phyloP scores from a whole-genome alignment of 2,797 vertebrate species.

The Rhabdophis nuchalis region DNA sequence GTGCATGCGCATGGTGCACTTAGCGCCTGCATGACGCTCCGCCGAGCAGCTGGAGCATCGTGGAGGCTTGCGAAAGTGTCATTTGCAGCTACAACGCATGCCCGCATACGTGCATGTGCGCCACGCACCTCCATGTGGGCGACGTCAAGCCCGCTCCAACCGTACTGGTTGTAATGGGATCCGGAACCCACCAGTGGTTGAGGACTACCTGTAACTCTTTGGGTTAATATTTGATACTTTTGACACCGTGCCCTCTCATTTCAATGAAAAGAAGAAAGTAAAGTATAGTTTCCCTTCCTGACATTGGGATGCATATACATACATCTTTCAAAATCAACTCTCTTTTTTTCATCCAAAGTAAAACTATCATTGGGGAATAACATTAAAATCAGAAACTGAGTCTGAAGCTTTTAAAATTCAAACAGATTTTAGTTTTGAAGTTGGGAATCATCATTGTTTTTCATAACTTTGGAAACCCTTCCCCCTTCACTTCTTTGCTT shows the following conservation, averaged over 20 bases:
- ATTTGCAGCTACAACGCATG: too few relatives aligned
- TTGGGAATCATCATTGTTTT: background rate
- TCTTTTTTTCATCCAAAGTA: background rate
- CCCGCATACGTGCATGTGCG: too few relatives aligned
- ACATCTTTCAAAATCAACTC: background rate
- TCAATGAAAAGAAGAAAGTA: background rate
- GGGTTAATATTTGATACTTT: conserved; percentile 6
- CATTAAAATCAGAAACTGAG: background rate
- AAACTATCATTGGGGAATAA: background rate
- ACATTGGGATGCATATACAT: background rate
- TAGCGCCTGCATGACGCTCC: too few relatives aligned
- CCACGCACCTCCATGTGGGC: too few relatives aligned
- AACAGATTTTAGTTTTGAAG: background rate
- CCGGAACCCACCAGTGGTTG: too few relatives aligned
- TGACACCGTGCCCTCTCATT: background rate
- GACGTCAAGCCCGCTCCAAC: too few relatives aligned
- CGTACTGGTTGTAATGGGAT: too few relatives aligned
- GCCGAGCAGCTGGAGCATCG: too few relatives aligned
- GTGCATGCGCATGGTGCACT: too few relatives aligned
- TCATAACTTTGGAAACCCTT: background rate
- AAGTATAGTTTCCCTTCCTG: background rate
- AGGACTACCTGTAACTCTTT: background rate
- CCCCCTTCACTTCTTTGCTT: background rate
- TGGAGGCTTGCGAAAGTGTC: too few relatives aligned
- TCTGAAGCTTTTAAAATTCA: background rate